Evolutionary conservation across 2,888 invertebrate species (phyloP).

Genomic region (Aleiodes leptofemur): DNA sequence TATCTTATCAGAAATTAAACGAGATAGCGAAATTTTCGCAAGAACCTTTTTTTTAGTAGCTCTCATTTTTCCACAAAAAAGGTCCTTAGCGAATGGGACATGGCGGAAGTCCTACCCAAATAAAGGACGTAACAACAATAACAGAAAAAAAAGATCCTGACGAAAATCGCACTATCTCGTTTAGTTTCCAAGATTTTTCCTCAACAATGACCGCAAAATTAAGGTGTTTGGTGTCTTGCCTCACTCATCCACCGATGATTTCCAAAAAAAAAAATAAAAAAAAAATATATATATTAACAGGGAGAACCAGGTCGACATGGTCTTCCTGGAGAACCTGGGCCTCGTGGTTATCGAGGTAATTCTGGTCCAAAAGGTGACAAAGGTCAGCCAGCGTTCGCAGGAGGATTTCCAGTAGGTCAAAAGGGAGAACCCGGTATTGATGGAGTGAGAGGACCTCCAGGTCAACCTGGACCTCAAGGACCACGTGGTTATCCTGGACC

Average conservation of each 20-base stretch:
- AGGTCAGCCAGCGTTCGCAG: conserved; percentile 87
- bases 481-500: conserved; percentile 79
- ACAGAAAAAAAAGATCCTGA: no score
- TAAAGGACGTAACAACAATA: no score
- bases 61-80: no score
- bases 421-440: conserved; percentile 90
- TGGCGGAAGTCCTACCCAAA: no score
- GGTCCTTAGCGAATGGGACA: no score
- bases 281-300: conserved; percentile 71
- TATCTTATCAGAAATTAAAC: not conserved
- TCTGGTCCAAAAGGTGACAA: conserved; percentile 85
- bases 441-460: conserved; percentile 83
- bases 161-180: no score
- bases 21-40: not conserved
- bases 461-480: conserved; percentile 81
- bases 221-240: no score
- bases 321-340: conserved; percentile 83
- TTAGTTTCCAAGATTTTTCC: no score
- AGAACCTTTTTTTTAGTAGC: no score
- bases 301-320: conserved; percentile 87
- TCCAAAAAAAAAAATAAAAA: no score
- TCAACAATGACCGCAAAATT: no score
- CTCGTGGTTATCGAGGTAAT: conserved; percentile 84
- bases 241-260: no score
- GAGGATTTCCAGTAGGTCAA: conserved; percentile 85